These are phyloP conservation scores for Protaetia brevitarsis DNA, from an alignment of 1,140 invertebrate genomes.

Conservation along the genomic window DNA sequence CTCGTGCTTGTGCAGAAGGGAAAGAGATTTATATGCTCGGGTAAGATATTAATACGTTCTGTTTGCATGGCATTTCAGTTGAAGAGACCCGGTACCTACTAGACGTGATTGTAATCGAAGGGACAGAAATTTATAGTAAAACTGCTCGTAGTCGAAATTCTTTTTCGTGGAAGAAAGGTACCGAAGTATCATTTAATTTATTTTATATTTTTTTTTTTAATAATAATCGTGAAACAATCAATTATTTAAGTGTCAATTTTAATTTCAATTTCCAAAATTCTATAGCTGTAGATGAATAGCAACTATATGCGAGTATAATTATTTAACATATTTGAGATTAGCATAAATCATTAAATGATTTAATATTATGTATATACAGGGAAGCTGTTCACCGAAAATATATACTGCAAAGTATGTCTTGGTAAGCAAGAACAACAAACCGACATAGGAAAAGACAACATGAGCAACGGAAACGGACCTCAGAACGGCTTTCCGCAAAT, in stretches of 20 bases:
- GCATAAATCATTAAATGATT: background rate
- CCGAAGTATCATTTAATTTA: background rate
- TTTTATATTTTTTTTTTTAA: background rate
- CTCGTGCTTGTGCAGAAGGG: conserved; percentile 47
- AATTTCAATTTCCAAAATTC: background rate
- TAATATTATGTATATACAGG: conserved; percentile 27
- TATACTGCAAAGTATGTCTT: conserved; percentile 78
- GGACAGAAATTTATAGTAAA: conserved; percentile 36
- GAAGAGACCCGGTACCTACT: conserved; percentile 29
- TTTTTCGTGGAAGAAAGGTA: conserved; percentile 37
- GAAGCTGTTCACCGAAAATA: conserved; percentile 52
- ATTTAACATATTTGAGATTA: too few species aligned
- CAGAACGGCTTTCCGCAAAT: conserved; percentile 46
- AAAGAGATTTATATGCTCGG: conserved; percentile 42
- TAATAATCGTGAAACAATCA: too few species aligned
- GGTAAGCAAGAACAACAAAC: conserved; percentile 75
- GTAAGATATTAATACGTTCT: conserved; percentile 40
- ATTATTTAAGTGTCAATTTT: too few species aligned
- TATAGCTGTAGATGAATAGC: background rate
- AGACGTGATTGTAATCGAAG: conserved; percentile 35
- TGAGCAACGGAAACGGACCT: conserved; percentile 45
- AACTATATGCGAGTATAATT: too few species aligned
- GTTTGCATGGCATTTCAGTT: conserved; percentile 41
- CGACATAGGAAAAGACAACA: conserved; percentile 57
- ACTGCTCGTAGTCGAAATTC: conserved; percentile 27